Base-by-base conservation (phyloP, 2,113 vertebrate species). In the Lophius piscatorius region DNA sequence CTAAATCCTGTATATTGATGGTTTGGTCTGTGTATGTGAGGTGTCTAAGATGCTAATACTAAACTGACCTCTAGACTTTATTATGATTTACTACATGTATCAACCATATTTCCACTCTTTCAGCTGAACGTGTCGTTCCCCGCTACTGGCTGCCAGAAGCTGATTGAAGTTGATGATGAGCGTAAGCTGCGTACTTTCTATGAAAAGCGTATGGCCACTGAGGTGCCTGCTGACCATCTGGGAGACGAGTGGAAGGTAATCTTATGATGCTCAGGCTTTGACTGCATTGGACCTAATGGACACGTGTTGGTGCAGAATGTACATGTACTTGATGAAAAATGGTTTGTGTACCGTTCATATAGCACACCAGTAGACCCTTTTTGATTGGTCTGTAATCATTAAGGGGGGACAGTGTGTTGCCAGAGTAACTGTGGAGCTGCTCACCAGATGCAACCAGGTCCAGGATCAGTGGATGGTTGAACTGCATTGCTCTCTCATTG, bases 61-160 rank as follows among this genome's bases (percentile, higher is more conserved):
- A 23, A 29, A 17, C 16, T 46, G 24, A n/a, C n/a, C n/a, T 14
- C 6, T 44, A 35, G 1, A 13, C 2, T 5, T 3, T 1, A 2
- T 1, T 0, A 2, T 11, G 4, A 29, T 16, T 0, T 1, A 21
- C 6, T 2, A 8, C 17, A 4, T 6, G 5, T 17, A 2, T 0
- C 45, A 21, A 68, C 14, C 0, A 3, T 20, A 23, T 16, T 0
- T 23, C 0, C 39, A n/a, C n/a, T n/a, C 8, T 40, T 52, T 1
- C 55, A 99, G 97, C 93, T 98, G 54, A 98, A 99, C 85, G 98
- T 99, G 59, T 98, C 97, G 23, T 99, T 95, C 85, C 97, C 97
- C 16, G 96, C 97, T 87, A 98, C 96, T 64, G 97, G 97, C 92
- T 99, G 97, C 78, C 97, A 99, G 71, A 99, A 98, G 24, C 92